Evolutionary conservation across 2,113 vertebrate species (phyloP).

Genomic region (Clupea harengus): DNA sequence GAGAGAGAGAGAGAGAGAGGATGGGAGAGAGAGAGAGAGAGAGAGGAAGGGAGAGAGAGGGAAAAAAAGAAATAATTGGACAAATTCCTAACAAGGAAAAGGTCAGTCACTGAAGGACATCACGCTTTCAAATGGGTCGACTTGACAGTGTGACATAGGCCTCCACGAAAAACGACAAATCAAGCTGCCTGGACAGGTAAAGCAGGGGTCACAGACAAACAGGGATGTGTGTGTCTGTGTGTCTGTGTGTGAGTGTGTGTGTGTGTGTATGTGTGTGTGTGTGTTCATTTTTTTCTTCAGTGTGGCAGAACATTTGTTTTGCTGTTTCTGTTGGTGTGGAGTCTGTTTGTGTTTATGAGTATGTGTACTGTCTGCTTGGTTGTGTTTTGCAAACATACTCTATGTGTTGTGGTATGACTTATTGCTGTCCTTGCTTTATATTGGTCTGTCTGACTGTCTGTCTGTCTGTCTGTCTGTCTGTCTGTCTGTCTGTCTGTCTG

Average conservation of each 20-base stretch:
- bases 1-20: not conserved
- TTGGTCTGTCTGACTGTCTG: too few species aligned
- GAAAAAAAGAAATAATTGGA: conserved; percentile 25
- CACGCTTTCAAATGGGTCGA: not conserved
- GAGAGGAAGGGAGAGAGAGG: not conserved
- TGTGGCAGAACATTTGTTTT: conserved; percentile 14
- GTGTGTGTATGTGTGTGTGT: not conserved
- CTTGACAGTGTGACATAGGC: conserved; percentile 23
- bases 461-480: not conserved
- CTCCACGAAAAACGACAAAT: conserved; percentile 21
- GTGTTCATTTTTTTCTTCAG: not conserved
- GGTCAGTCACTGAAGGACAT: conserved; percentile 18
- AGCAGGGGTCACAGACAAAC: conserved; percentile 15
- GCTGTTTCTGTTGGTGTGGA: not conserved
- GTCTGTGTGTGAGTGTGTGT: not conserved
- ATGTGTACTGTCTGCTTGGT: not conserved
- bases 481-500: not conserved
- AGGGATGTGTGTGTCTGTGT: not conserved
- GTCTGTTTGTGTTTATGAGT: not conserved
- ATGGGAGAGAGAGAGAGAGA: not conserved
- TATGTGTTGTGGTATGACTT: not conserved
- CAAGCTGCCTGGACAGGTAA: conserved; percentile 17
- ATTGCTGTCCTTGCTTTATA: not conserved
- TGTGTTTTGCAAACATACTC: not conserved
- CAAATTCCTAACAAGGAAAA: conserved; percentile 31